These are phyloP conservation scores for Pachydiplax longipennis DNA, from an alignment of 2,888 invertebrate genomes.

Conservation along the genomic window DNA sequence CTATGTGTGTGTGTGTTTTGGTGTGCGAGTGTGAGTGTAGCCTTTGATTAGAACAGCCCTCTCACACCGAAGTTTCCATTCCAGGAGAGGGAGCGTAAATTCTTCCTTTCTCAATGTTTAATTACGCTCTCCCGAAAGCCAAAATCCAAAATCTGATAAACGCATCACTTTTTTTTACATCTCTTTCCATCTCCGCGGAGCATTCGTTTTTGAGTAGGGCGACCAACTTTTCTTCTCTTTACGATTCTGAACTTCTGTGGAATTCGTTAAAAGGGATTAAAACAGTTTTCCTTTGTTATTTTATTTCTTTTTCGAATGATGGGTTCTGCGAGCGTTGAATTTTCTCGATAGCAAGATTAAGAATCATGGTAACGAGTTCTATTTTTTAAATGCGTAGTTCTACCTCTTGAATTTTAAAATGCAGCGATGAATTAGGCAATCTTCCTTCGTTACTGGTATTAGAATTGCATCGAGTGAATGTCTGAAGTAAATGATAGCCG, in stretches of 20 bases:
- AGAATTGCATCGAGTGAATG: too few relatives aligned
- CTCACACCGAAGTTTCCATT: neutral
- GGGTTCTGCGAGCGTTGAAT: neutral
- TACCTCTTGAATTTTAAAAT: too few relatives aligned
- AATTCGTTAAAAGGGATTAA: neutral
- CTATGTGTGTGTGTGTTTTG: neutral
- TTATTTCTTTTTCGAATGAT: neutral
- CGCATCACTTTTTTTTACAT: neutral
- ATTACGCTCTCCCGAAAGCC: neutral
- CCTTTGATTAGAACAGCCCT: neutral
- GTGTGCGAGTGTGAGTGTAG: neutral
- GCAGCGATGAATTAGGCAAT: too few relatives aligned
- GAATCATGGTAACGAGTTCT: neutral
- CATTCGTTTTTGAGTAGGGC: neutral
- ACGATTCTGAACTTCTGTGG: neutral
- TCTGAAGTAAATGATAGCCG: too few relatives aligned
- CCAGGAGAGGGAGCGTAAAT: neutral
- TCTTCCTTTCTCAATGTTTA: conserved; percentile 19
- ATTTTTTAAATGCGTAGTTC: too few relatives aligned
- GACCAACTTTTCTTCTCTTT: neutral
- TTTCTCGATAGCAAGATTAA: neutral
- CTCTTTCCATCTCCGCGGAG: neutral
- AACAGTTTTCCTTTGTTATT: neutral
- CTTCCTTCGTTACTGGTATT: too few relatives aligned
- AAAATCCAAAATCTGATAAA: neutral